Evolutionary conservation across 2,888 invertebrate species (phyloP).

Genomic region (Cosmia trapezina): DNA sequence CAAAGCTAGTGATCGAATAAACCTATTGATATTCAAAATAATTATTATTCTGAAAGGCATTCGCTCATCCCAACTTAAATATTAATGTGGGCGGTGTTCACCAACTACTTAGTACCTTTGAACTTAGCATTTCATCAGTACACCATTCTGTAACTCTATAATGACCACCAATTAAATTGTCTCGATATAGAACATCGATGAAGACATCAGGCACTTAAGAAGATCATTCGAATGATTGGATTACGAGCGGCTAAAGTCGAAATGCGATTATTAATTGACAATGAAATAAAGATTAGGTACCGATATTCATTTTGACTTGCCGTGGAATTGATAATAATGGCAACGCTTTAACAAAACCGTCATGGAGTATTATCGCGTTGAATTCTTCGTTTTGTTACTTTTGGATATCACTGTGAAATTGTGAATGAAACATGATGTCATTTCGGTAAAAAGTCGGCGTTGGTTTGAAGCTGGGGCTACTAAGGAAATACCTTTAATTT

Average conservation of each 20-base stretch:
- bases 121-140: conserved; percentile 17
- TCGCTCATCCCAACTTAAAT: conserved; percentile 43
- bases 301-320: conserved; percentile 67
- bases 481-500: conserved; percentile 15
- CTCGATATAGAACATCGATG: conserved; percentile 48
- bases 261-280: conserved; percentile 71
- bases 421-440: conserved; percentile 72
- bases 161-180: conserved; percentile 49
- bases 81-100: conserved; percentile 37
- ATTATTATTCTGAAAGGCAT: conserved; percentile 52
- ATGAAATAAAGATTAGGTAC: conserved; percentile 67
- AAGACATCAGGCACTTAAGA: conserved; percentile 56
- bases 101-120: conserved; percentile 29
- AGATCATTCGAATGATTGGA: conserved; percentile 65
- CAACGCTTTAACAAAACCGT: conserved; percentile 73
- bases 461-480: conserved; percentile 21
- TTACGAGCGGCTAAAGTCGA: conserved; percentile 60
- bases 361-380: conserved; percentile 74
- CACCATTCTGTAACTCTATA: conserved; percentile 33
- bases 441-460: conserved; percentile 61
- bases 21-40: conserved; percentile 54
- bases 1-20: conserved; percentile 51
- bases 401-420: conserved; percentile 62
- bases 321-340: conserved; percentile 83
- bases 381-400: conserved; percentile 68